phyloP scores from a whole-genome alignment of 1,140 invertebrate genomes.

The Pseudomyrmex flavicornis region DNA sequence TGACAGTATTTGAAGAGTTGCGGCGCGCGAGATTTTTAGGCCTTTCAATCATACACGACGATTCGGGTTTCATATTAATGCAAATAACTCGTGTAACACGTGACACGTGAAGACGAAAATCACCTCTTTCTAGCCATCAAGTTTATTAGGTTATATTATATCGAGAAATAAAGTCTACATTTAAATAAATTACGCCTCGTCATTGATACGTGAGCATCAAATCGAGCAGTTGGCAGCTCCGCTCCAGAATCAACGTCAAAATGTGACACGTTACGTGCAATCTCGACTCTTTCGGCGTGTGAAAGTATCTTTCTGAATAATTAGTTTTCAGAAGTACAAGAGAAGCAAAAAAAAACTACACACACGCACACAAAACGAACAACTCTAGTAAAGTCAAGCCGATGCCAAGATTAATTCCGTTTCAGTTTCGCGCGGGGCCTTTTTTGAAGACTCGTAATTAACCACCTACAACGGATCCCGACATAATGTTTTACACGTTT shows the following conservation, averaged over 20 bases:
- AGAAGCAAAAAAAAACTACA: slow-evolving; percentile 62
- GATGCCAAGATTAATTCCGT: slow-evolving; percentile 80
- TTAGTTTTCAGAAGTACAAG: slow-evolving; percentile 55
- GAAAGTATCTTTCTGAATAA: slow-evolving; percentile 46
- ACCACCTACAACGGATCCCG: slow-evolving; percentile 80
- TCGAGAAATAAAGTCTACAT: slow-evolving; percentile 10
- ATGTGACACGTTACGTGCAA: slow-evolving; percentile 45
- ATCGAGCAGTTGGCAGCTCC: background rate
- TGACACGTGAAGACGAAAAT: too few species aligned
- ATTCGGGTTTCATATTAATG: too few species aligned
- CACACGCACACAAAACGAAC: background rate
- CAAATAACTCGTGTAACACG: too few species aligned
- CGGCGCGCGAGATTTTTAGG: too few species aligned
- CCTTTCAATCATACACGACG: too few species aligned
- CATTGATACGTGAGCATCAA: slow-evolving; percentile 23
- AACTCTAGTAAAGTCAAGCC: slow-evolving; percentile 72
- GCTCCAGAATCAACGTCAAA: slow-evolving; percentile 40
- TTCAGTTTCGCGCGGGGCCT: slow-evolving; percentile 73
- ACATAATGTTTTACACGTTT: slow-evolving; percentile 73
- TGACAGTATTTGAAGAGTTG: too few species aligned
- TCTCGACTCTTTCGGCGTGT: slow-evolving; percentile 24
- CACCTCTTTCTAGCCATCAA: too few species aligned
- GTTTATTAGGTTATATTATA: too few species aligned
- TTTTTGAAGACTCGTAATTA: slow-evolving; percentile 80
- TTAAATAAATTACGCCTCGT: background rate